A percentile compares a stretch with the other conserved stretches of the same genome.
phyloP scores from a whole-genome alignment of 2,113 vertebrate genomes.

The Macaca mulatta region DNA sequence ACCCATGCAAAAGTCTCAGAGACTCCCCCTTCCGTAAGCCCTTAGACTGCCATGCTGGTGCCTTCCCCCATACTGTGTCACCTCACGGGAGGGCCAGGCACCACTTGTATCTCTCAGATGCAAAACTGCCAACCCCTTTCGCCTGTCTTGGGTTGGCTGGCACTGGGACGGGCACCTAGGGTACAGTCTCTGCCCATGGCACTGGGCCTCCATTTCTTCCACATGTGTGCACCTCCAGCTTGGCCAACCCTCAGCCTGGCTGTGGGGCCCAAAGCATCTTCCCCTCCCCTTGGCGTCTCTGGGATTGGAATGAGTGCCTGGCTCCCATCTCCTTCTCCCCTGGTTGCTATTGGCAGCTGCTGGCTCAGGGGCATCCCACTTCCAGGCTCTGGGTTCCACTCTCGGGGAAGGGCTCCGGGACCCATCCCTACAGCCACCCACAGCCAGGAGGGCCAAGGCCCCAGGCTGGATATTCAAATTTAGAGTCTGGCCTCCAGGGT shows the following conservation, averaged over 20 bases:
- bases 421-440: conserved; percentile 1
- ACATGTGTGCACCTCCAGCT: background rate
- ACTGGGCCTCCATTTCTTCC: background rate
- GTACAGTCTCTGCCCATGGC: background rate
- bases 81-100: conserved; percentile 9
- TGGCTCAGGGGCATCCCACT: conserved; percentile 58
- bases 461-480: conserved; percentile 58
- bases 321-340: background rate
- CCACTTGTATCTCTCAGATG: background rate
- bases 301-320: background rate
- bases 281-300: background rate
- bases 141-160: background rate
- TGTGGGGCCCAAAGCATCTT: background rate
- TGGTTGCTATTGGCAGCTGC: conserved; percentile 40
- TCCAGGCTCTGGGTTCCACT: background rate
- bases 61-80: background rate
- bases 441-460: background rate
- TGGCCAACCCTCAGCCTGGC: background rate
- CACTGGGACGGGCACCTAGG: background rate
- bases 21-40: conserved; percentile 1
- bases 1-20: conserved; percentile 1
- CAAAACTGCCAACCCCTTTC: background rate
- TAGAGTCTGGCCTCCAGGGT: conserved; percentile 2
- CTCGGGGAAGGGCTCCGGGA: conserved; percentile 13
- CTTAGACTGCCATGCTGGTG: conserved; percentile 43